Evolutionary conservation across 2,888 invertebrate genomes (phyloP), one percentile per base, ranked within the genome.

Genomic region (Mythimna loreyi): DNA sequence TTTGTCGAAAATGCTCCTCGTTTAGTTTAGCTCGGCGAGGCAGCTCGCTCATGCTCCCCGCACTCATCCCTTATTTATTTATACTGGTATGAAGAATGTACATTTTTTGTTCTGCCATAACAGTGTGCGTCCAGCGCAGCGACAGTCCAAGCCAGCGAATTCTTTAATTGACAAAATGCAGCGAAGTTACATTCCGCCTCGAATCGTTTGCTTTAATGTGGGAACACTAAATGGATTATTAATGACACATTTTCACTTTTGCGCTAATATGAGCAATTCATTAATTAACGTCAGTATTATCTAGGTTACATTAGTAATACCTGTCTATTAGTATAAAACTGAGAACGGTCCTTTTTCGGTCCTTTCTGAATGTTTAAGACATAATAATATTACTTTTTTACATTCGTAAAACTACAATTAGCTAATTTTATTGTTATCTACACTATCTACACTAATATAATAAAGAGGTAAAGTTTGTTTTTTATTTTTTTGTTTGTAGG

Each of bases 11-110:
- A 95, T 93, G 92, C 89, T 89, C 87, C 91, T 91, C 92, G 90
- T 92, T 93, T 91, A 92, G 92, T 92, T 79, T 90, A 86, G 89
- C 87, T 87, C 88, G 83, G 43, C 43, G 43, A 45, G n/a, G 43
- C 77, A 86, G 40, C 87, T 85, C 87, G 84, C 85, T 81, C 86
- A 85, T 87, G 87, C 87, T 89, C 89, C 82, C 87, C 87, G 91
- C 89, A 92, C 94, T 95, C 95, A 96, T 95, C 94, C 93, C 93
- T 94, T 95, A 95, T 95, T 95, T 96, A 95, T 95, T 93, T 94
- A 94, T 94, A 93, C 94, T 90, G 94, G 93, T 93, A 94, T 92
- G 92, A 94, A 89, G 95, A 93, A 95, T 95, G 92, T 90, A 83
- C 84, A 86, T 88, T 93, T 95, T 95, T 95, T 94, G 92, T 90